Evolutionary conservation across 2,113 vertebrate genomes (phyloP).

Genomic region (Gallinago paraguaiae): DNA sequence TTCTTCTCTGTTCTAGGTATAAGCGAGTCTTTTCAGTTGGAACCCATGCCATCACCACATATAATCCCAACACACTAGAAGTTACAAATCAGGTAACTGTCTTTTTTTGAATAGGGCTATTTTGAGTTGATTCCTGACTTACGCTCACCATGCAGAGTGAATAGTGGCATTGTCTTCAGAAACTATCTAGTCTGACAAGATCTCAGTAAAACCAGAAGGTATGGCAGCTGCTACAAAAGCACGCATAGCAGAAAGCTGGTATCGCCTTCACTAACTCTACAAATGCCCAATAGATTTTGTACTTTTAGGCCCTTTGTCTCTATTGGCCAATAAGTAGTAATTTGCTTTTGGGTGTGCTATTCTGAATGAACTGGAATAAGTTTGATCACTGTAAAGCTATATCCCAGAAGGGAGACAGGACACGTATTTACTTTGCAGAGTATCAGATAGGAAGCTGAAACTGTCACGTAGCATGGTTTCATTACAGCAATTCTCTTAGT

Average conservation of each 20-base stretch:
- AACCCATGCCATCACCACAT: constrained; percentile 95
- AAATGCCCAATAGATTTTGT: not conserved
- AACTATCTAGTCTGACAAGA: not conserved
- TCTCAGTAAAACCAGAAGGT: not conserved
- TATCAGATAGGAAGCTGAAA: not conserved
- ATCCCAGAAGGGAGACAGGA: not conserved
- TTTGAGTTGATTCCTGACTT: not conserved
- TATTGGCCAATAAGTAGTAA: not conserved
- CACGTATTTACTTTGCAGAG: not conserved
- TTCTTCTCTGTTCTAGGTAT: constrained; percentile 79
- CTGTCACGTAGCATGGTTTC: accelerated
- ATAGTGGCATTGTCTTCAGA: not conserved
- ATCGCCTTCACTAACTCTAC: not conserved
- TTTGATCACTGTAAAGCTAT: not conserved
- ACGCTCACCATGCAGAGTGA: accelerated
- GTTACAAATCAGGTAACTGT: constrained; percentile 96
- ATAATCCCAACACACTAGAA: constrained; percentile 96
- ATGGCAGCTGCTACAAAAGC: not conserved
- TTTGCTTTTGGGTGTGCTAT: not conserved
- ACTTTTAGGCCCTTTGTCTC: not conserved
- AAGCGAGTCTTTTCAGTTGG: constrained; percentile 97
- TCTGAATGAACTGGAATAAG: not conserved
- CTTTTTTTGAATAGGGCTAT: not conserved
- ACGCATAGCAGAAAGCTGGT: not conserved
- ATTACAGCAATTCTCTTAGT: not conserved